Conservation (phyloP, 2,113 vertebrate species). For the Anarhynchus alexandrinus region DNA sequence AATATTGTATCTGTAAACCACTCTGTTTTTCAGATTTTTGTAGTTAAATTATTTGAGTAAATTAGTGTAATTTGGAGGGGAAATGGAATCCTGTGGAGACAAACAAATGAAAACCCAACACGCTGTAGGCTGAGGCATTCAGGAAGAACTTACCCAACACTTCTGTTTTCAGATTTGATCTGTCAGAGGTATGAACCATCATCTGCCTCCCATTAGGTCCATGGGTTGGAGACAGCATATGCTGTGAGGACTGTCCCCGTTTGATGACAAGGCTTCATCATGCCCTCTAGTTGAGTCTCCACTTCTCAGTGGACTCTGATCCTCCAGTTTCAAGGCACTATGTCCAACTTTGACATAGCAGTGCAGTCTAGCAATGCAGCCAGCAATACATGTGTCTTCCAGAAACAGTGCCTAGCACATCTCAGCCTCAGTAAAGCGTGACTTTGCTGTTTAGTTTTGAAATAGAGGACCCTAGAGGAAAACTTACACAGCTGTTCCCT, state of each 20-base stretch:
- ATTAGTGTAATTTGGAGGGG: not conserved
- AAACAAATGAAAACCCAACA: not conserved
- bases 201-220: not conserved
- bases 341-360: not conserved
- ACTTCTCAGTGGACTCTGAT: not conserved
- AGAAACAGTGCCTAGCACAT: not conserved
- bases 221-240: not conserved
- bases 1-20: not conserved
- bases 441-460: not conserved
- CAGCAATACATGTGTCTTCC: not conserved
- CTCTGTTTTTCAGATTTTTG: not conserved
- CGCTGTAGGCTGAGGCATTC: not conserved
- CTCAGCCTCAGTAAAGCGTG: not conserved
- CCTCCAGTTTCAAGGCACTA: not conserved
- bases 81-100: not conserved
- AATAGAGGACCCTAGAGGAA: not conserved
- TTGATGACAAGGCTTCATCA: not conserved
- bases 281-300: not conserved
- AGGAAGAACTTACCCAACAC: not conserved
- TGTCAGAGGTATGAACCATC: not conserved
- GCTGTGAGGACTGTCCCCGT: not conserved
- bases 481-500: not conserved
- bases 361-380: not conserved
- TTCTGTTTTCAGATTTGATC: not conserved
- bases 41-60: not conserved